Percentiles rank a stretch among this genome's conserved stretches.
phyloP scores from a whole-genome alignment of 2,888 invertebrate species.

The Panorpa germanica region DNA sequence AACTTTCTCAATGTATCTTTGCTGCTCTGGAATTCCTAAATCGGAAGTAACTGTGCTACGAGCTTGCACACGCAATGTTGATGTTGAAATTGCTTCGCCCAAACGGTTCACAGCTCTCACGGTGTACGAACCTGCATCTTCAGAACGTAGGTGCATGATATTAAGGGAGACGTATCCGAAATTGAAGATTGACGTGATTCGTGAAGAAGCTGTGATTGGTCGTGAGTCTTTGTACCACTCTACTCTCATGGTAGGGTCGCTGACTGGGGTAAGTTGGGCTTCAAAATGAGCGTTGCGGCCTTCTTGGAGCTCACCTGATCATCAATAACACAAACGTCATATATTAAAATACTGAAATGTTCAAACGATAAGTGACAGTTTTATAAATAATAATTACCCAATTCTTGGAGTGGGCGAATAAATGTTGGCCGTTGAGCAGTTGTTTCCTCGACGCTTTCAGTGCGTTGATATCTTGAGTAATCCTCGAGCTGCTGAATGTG shows the following conservation, averaged over 20 bases:
- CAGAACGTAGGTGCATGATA: conserved; percentile 94
- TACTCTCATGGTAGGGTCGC: conserved; percentile 84
- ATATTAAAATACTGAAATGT: no score
- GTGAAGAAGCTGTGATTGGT: conserved; percentile 89
- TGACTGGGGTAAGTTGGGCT: conserved; percentile 79
- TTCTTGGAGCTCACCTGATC: conserved; percentile 71
- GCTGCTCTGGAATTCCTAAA: conserved; percentile 77
- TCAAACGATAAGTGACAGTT: no score
- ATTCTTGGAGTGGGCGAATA: conserved; percentile 69
- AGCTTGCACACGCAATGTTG: conserved; percentile 53
- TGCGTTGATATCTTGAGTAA: conserved; percentile 70
- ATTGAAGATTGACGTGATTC: conserved; percentile 95
- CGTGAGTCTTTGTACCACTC: conserved; percentile 93
- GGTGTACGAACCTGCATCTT: conserved; percentile 92
- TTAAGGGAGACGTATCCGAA: conserved; percentile 98
- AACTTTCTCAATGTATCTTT: conserved; percentile 78
- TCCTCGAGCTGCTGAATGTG: conserved; percentile 83
- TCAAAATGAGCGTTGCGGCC: conserved; percentile 87
- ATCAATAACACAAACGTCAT: no score
- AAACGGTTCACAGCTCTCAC: conserved; percentile 79
- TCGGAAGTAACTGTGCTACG: conserved; percentile 73
- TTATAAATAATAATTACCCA: no score
- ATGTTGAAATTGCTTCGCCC: conserved; percentile 78
- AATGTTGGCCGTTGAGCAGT: conserved; percentile 68
- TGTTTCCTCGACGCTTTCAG: conserved; percentile 67